Conservation (phyloP, 2,113 vertebrate genomes). For the Poecilia latipinna region DNA sequence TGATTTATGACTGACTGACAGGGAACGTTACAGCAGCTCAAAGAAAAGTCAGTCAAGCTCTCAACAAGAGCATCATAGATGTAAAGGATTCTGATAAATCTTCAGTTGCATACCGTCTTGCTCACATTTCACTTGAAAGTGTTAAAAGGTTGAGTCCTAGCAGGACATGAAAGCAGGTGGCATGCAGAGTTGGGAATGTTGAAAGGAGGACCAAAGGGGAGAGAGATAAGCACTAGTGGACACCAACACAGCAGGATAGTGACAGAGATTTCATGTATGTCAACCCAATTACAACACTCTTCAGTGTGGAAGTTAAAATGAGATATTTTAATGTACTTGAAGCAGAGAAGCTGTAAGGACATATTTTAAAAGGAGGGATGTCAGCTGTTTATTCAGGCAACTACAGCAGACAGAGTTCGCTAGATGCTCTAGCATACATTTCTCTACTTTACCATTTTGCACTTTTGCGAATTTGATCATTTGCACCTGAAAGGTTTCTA, state of each 20-base stretch:
- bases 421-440: no score
- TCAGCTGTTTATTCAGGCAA: not conserved
- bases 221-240: constrained; percentile 43
- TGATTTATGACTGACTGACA: constrained; percentile 36
- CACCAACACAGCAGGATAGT: constrained; percentile 24
- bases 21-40: constrained; percentile 22
- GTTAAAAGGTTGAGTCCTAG: constrained; percentile 22
- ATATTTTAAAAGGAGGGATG: not conserved
- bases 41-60: constrained; percentile 23
- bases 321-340: not conserved
- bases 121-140: constrained; percentile 20
- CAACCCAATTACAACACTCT: not conserved
- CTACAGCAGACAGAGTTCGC: no score
- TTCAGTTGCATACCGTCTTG: not conserved
- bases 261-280: constrained; percentile 11
- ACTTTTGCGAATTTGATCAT: no score
- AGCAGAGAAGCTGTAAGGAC: not conserved
- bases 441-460: no score
- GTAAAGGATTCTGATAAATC: constrained; percentile 4
- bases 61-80: not conserved
- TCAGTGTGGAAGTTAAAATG: not conserved
- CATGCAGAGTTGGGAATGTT: constrained; percentile 55
- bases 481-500: no score
- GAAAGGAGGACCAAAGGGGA: constrained; percentile 48
- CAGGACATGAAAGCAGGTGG: constrained; percentile 25